These are phyloP conservation scores for Heliconius hortense DNA, from an alignment of 2,888 invertebrate species.

Conservation along the genomic window DNA sequence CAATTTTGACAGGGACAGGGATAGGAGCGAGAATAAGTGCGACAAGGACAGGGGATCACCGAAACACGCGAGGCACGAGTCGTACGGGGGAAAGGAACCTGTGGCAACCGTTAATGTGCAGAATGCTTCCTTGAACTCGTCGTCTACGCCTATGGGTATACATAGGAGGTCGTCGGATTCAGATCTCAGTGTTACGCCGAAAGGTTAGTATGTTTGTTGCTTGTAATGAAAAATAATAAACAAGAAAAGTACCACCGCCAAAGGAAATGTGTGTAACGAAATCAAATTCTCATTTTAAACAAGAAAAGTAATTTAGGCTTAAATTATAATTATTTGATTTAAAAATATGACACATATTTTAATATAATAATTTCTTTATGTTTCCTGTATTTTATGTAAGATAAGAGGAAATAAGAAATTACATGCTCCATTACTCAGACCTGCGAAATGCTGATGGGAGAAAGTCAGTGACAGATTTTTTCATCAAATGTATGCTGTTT, in stretches of 20 bases:
- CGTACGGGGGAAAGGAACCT: slow-evolving; percentile 77
- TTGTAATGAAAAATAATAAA: background rate
- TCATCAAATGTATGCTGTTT: too few species aligned
- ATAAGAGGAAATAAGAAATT: too few species aligned
- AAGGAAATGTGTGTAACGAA: too few species aligned
- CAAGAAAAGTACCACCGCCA: background rate
- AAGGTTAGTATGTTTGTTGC: slow-evolving; percentile 83
- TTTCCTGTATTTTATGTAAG: too few species aligned
- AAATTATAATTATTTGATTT: background rate
- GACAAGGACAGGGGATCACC: slow-evolving; percentile 69
- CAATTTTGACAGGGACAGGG: slow-evolving; percentile 72
- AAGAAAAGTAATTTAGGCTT: background rate
- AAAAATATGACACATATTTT: too few species aligned
- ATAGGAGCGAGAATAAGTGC: slow-evolving; percentile 52
- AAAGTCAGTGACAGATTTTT: too few species aligned
- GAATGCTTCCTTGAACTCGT: slow-evolving; percentile 69
- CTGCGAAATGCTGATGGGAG: too few species aligned
- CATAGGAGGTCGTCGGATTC: slow-evolving; percentile 95
- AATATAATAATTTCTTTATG: too few species aligned
- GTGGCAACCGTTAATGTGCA: slow-evolving; percentile 56
- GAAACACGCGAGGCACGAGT: slow-evolving; percentile 80
- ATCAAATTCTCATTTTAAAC: too few species aligned
- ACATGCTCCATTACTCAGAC: too few species aligned
- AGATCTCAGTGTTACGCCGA: slow-evolving; percentile 95
- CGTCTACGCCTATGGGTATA: slow-evolving; percentile 79